Conservation (phyloP, 2,113 vertebrate genomes). For the Capreolus pygargus region DNA sequence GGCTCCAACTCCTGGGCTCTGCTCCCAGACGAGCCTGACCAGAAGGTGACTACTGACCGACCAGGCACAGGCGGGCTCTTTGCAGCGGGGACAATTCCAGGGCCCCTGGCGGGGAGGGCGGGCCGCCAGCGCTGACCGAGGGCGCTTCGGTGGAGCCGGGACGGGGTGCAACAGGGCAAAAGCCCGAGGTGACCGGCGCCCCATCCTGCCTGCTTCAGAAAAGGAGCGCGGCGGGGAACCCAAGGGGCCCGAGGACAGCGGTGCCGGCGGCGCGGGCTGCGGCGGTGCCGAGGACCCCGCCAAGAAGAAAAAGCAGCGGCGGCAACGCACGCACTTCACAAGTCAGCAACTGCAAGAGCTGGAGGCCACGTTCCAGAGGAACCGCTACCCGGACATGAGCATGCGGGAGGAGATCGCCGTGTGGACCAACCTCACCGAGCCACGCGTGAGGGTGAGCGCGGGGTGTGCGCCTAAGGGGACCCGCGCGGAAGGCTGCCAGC, state of each 20-base stretch:
- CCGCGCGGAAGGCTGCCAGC: neutral
- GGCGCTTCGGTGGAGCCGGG: conserved; percentile 69
- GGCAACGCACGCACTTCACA: conserved; percentile 97
- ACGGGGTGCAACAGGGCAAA: neutral
- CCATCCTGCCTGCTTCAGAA: conserved; percentile 80
- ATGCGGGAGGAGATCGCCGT: conserved; percentile 98
- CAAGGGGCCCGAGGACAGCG: conserved; percentile 88
- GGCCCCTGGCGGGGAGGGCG: neutral
- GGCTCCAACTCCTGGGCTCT: neutral
- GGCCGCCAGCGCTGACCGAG: neutral
- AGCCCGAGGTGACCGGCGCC: neutral
- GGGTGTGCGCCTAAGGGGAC: neutral
- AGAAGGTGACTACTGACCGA: neutral
- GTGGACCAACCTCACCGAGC: conserved; percentile 99
- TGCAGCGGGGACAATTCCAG: neutral
- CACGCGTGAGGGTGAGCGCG: conserved; percentile 93
- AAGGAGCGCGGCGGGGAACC: conserved; percentile 90
- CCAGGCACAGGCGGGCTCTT: neutral
- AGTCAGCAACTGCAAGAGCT: conserved; percentile 98
- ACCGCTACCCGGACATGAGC: conserved; percentile 99
- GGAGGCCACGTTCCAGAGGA: conserved; percentile 97
- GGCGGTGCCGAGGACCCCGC: conserved; percentile 89
- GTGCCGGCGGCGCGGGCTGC: conserved; percentile 88
- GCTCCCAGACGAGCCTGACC: neutral
- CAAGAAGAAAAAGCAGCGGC: conserved; percentile 96